Percentiles rank a stretch among this genome's conserved stretches.
Evolutionary conservation across 2,113 vertebrate genomes (phyloP).

Genomic region (Monarcha castaneiventris): DNA sequence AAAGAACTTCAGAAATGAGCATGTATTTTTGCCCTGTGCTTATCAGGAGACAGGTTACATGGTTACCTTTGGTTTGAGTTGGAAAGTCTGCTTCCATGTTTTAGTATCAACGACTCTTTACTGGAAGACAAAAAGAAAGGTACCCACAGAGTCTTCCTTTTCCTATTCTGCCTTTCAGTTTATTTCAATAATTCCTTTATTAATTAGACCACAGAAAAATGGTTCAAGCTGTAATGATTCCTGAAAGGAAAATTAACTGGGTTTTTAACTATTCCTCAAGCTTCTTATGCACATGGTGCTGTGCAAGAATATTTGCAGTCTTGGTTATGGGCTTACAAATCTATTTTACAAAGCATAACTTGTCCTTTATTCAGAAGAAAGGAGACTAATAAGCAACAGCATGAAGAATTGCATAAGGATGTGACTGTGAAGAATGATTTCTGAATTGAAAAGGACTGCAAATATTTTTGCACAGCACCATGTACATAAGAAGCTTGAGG

Average conservation of each 20-base stretch:
- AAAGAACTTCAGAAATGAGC: neutral
- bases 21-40: neutral
- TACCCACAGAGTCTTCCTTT: neutral
- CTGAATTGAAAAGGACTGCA: neutral
- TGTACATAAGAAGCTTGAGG: neutral
- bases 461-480: neutral
- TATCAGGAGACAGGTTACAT: neutral
- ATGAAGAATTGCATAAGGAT: neutral
- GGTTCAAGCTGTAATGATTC: neutral
- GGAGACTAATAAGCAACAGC: neutral
- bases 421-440: neutral
- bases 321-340: neutral
- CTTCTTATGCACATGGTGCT: neutral
- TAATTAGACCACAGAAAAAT: neutral
- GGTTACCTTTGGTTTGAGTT: neutral
- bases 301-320: neutral
- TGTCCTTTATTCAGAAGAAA: neutral
- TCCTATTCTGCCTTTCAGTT: neutral
- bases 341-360: neutral
- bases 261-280: neutral
- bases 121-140: neutral
- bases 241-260: neutral
- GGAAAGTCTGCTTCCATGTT: neutral
- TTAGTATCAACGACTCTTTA: neutral
- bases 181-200: neutral